phyloP scores from a whole-genome alignment of 2,888 invertebrate genomes.

The Agonopterix arenella region DNA sequence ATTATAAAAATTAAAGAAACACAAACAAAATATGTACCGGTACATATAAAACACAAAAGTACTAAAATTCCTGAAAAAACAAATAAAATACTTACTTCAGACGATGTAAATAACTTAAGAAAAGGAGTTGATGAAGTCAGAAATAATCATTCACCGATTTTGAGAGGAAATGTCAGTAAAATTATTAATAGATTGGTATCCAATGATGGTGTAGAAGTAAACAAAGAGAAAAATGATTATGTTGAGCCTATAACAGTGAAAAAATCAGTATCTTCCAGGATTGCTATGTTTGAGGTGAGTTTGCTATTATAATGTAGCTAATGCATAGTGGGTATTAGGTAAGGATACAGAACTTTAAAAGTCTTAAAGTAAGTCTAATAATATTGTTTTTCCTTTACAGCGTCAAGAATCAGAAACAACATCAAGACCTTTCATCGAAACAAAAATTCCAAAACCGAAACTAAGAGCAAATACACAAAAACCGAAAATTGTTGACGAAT shows the following conservation, averaged over 20 bases:
- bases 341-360: background rate
- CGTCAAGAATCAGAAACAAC: conserved; percentile 18
- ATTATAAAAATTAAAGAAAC: background rate
- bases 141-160: conserved; percentile 8
- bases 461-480: conserved; percentile 17
- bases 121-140: background rate
- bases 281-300: conserved; percentile 63
- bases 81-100: background rate
- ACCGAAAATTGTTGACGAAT: conserved; percentile 42
- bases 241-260: conserved; percentile 33
- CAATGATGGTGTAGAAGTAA: conserved; percentile 14
- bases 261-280: conserved; percentile 47
- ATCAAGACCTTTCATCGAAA: conserved; percentile 1
- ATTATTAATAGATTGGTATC: conserved; percentile 30
- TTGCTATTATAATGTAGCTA: background rate
- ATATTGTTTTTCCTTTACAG: conserved; percentile 7
- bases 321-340: too few relatives aligned
- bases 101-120: background rate
- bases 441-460: conserved; percentile 13
- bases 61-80: background rate
- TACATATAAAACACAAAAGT: background rate
- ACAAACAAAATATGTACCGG: background rate
- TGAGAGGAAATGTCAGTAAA: conserved; percentile 43
- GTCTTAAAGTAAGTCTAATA: background rate
- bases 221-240: conserved; percentile 18